These are phyloP conservation scores for Drosophila dunni DNA, from an alignment of 1,140 invertebrate species.

Conservation along the genomic window DNA sequence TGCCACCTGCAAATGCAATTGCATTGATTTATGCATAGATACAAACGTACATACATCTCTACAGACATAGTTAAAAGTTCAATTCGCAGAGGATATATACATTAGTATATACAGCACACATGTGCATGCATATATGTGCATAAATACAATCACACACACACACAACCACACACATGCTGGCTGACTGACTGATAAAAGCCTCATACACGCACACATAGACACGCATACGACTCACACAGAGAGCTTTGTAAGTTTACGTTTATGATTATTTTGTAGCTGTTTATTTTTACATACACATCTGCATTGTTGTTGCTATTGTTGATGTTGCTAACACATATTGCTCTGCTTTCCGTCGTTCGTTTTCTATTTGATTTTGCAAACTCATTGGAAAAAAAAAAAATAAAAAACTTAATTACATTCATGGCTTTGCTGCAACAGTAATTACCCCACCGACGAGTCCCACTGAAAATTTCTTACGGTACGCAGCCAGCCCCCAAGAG, in stretches of 20 bases:
- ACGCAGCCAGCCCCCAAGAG: conserved; percentile 63
- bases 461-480: conserved; percentile 63
- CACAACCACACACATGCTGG: conserved; percentile 29
- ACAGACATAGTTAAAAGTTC: conserved; percentile 42
- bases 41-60: conserved; percentile 11
- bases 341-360: conserved; percentile 65
- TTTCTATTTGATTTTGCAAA: conserved; percentile 76
- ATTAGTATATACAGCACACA: conserved; percentile 26
- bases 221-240: conserved; percentile 30
- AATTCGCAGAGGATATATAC: conserved; percentile 55
- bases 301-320: conserved; percentile 25
- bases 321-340: conserved; percentile 55
- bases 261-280: conserved; percentile 65
- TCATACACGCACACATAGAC: conserved; percentile 19
- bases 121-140: conserved; percentile 19
- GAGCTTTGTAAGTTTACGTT: conserved; percentile 71
- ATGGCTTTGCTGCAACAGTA: conserved; percentile 68
- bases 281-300: conserved; percentile 41
- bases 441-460: conserved; percentile 46
- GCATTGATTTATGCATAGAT: conserved; percentile 72
- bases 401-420: conserved; percentile 73
- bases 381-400: conserved; percentile 67
- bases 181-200: conserved; percentile 69
- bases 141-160: conserved; percentile 14
- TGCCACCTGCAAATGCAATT: conserved; percentile 57